Base-by-base conservation (phyloP, 2,113 vertebrate species). In the Ariopsis seemanni region DNA sequence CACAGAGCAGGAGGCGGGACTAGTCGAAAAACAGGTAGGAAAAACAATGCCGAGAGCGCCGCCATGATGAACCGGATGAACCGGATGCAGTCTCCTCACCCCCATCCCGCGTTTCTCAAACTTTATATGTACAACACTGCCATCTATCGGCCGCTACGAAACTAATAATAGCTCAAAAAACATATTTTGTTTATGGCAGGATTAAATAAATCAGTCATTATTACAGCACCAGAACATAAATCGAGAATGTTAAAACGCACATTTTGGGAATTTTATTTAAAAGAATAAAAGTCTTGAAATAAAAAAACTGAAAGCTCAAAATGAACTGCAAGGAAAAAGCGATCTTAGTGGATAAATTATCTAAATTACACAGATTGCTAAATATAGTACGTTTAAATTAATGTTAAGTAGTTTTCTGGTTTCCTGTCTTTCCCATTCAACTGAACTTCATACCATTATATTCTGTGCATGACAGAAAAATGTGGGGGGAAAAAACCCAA, bases 1-100 rank as follows among this genome's bases (percentile, higher is more conserved):
- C 69, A 27, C 1, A 50, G 30, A 1, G 9, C 20, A 60, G 84
- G 22, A 85, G 71, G 71, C 52, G 53, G 84, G 55, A 50, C 30
- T 8, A 55, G 2, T 15, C 11, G 7, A 14, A 62, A 85, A 85
- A 75, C 84, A 7, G 71, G 69, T 62, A 62, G 69, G 30, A 82
- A 85, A 72, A 42, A 27, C 34, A 42, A 42, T 42, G 34, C 88
- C 42, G 12, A 14, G 94, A 92, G 92, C 90, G 94, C 95, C 92
- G 96, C 97, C 97, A 97, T 97, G 89, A 90, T 90, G 30, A 72
- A 7, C 1, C 72, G 25, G 89, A 90, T 90, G 30, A 72, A 86
- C 42, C 86, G 93, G 93, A 93, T 60, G 60, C 27, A 83, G 2
- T 1, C 9, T 4, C 17, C 18, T 34, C 30, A 63, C 27, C 48